Conservation (phyloP, 2,797 vertebrate genomes). For the Huso huso region DNA sequence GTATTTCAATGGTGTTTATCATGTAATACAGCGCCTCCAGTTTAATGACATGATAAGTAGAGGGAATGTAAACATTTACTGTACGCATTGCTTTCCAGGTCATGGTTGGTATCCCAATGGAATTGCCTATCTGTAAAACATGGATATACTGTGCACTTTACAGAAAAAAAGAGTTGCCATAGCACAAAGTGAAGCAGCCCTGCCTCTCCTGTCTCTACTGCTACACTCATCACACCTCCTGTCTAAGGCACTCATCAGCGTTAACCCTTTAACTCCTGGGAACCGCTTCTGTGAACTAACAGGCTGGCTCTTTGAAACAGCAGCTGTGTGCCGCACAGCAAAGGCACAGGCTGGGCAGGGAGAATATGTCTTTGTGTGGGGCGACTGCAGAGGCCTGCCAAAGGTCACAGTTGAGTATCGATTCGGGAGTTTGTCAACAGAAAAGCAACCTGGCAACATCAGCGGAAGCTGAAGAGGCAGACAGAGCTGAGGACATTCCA, state of each 20-base stretch:
- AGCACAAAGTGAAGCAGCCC: neutral
- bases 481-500: neutral
- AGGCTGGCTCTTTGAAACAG: neutral
- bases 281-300: neutral
- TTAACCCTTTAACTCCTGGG: neutral
- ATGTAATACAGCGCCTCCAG: too few species aligned
- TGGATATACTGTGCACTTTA: too few species aligned
- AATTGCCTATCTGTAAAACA: too few species aligned
- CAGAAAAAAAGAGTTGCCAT: neutral
- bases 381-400: neutral
- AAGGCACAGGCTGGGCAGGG: neutral
- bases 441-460: neutral
- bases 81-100: neutral
- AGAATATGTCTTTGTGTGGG: neutral
- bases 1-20: too few species aligned
- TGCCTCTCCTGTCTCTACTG: neutral
- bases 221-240: neutral
- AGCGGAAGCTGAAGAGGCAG: neutral
- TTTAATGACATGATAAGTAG: too few species aligned
- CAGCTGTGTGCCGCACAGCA: neutral
- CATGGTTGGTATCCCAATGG: too few species aligned
- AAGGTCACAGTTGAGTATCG: neutral
- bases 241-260: neutral
- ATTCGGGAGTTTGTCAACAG: neutral
- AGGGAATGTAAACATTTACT: too few species aligned